phyloP scores from a whole-genome alignment of 1,140 invertebrate genomes.

The Temnothorax nylanderi region DNA sequence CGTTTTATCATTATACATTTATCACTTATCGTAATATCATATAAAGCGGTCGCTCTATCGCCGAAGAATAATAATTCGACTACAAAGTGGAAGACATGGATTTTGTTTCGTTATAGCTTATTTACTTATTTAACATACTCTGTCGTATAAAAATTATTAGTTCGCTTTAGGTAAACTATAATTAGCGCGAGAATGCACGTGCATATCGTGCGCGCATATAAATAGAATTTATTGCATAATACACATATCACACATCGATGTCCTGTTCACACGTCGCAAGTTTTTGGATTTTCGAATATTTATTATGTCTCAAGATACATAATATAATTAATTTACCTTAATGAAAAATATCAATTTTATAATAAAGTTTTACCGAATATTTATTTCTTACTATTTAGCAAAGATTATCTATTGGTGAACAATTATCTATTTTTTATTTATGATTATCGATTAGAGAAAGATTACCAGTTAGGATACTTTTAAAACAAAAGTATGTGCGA shows the following conservation, averaged over 20 bases:
- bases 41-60: background rate
- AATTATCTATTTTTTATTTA: background rate
- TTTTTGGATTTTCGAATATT: background rate
- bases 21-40: background rate
- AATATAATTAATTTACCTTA: background rate
- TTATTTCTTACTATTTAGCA: background rate
- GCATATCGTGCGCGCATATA: conserved; percentile 69
- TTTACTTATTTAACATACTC: conserved; percentile 3
- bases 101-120: conserved; percentile 71
- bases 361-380: background rate
- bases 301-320: background rate
- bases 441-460: background rate
- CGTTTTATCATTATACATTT: background rate
- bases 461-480: background rate
- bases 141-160: conserved; percentile 48
- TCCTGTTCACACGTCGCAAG: conserved; percentile 69
- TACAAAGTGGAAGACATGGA: conserved; percentile 82
- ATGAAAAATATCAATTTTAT: background rate
- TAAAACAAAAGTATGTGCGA: background rate
- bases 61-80: conserved; percentile 11
- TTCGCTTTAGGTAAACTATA: conserved; percentile 20
- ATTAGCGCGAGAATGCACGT: conserved; percentile 58
- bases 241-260: conserved; percentile 81
- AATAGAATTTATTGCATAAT: conserved; percentile 84
- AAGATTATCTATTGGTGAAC: background rate